phyloP scores from a whole-genome alignment of 1,140 invertebrate species.

The Melitaea cinxia region DNA sequence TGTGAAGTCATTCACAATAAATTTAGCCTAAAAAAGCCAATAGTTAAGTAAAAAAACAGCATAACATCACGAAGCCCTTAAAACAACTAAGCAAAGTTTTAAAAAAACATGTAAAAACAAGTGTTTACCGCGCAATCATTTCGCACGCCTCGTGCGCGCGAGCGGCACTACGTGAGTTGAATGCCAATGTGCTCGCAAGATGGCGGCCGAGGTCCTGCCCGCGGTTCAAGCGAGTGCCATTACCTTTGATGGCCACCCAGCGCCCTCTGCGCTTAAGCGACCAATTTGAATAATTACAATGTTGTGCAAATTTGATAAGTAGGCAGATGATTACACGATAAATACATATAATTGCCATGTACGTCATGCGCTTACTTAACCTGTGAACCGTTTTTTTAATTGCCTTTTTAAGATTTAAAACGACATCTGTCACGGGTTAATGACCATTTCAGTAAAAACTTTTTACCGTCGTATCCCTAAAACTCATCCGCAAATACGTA shows the following conservation, averaged over 20 bases:
- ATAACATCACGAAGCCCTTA: not conserved
- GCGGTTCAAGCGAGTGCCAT: slow-evolving; percentile 8
- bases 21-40: not conserved
- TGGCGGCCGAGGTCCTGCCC: slow-evolving; percentile 29
- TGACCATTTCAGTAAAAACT: no score
- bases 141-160: slow-evolving; percentile 22
- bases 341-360: not conserved
- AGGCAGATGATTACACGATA: slow-evolving; percentile 13
- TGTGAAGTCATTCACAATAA: no score
- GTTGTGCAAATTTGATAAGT: slow-evolving; percentile 30
- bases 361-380: not conserved
- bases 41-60: not conserved
- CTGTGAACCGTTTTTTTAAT: not conserved
- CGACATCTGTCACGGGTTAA: no score
- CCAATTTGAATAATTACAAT: slow-evolving; percentile 34
- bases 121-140: slow-evolving; percentile 22
- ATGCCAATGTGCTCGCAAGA: slow-evolving; percentile 34
- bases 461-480: no score
- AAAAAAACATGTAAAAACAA: slow-evolving; percentile 6
- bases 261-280: slow-evolving; percentile 18
- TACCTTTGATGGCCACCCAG: slow-evolving; percentile 7
- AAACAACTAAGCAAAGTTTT: not conserved
- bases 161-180: slow-evolving; percentile 30
- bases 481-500: no score
- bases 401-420: not conserved